Conservation (phyloP, 1,140 invertebrate genomes). For the Lucilia sericata region DNA sequence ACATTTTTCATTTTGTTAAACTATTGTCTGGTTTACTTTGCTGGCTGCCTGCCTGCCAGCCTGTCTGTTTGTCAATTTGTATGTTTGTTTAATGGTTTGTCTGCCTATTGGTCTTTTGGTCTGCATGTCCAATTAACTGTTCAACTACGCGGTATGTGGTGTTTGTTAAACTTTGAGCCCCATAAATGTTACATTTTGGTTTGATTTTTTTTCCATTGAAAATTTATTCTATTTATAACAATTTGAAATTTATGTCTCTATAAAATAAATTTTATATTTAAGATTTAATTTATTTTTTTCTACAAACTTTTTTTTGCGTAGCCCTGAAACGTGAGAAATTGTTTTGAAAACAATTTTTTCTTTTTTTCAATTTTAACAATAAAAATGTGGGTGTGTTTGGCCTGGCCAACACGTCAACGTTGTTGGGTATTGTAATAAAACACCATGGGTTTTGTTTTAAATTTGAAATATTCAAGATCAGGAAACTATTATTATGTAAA, state of each 20-base stretch:
- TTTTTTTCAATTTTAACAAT: neutral
- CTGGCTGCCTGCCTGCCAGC: neutral
- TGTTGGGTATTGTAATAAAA: neutral
- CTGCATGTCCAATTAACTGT: conserved; percentile 9
- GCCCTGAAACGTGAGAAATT: conserved; percentile 40
- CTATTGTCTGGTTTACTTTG: neutral
- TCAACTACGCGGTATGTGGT: neutral
- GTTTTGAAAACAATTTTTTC: neutral
- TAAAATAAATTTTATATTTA: conserved; percentile 12
- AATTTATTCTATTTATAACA: neutral
- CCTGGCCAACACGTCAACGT: neutral
- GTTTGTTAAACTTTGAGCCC: neutral
- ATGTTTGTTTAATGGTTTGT: too few relatives aligned
- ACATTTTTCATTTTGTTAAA: conserved; percentile 7
- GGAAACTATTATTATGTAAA: conserved; percentile 41
- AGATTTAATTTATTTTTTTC: too few relatives aligned
- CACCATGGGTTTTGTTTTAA: neutral
- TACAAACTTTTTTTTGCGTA: neutral
- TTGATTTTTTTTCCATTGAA: neutral
- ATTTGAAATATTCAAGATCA: conserved; percentile 25
- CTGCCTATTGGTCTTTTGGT: neutral
- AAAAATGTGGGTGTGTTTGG: conserved; percentile 41
- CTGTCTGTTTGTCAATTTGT: neutral
- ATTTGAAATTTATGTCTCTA: neutral
- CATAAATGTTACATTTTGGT: neutral